Evolutionary conservation across 1,140 invertebrate genomes (phyloP), one percentile per base, ranked within the genome.

Genomic region (Notospermus geniculatus): DNA sequence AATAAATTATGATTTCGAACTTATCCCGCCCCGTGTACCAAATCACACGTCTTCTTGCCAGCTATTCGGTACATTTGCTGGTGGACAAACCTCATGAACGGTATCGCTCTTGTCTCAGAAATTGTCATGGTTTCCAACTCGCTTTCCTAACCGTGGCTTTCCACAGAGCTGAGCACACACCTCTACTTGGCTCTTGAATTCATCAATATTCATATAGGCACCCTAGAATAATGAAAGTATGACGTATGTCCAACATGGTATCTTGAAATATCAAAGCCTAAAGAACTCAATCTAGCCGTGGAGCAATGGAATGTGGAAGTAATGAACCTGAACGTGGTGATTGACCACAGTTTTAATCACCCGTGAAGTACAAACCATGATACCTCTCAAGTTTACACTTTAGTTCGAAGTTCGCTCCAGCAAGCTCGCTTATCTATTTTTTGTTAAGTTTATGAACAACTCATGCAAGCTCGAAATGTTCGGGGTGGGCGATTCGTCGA

Each of bases 121-220:
- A 66, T 65, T 73, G 46, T 68, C 67, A 32, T 71, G 68, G 60
- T 77, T 77, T 7, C 74, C 67, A 5, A 76, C 74, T 29, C 63
- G 57, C 43, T 69, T 71, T 13, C 65, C 55, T 23, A 60, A 62
- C 50, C 54, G 54, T n/a, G 59, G 54, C 29, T 69, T 65, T 27
- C 71, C 74, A 17, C 62, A 39, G 9, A 56, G 62, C 32, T 57
- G 60, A 2, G 64, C 62, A 2, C 71, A 50, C 11, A 73, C 68
- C 28, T 69, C 59, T 1, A 72, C 27, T 39, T 67, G 63, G 55
- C 69, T 75, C 59, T 77, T 76, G 65, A 73, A 79, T 39, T 76
- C 71, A 64, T 79, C 77, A 52, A 77, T 77, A 55, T 76, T 73
- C 11, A 77, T 57, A 63, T 79, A 79, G 58, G 73, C 74, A 11